Conservation (phyloP, 2,888 invertebrate genomes). For the Agrilus biguttatus region DNA sequence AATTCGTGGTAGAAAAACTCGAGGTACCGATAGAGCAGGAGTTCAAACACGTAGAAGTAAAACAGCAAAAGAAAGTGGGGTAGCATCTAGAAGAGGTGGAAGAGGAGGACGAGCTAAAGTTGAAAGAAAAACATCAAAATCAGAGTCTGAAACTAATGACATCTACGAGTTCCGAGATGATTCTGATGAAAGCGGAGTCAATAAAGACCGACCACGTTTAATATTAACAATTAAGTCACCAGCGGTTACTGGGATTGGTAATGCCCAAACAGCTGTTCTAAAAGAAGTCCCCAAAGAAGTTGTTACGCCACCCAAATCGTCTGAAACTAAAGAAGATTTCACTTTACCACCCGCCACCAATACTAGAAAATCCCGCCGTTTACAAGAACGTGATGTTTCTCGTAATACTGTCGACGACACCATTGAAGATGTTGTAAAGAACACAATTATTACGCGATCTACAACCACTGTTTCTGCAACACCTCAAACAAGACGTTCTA, state of each 20-base stretch:
- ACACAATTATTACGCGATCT: slow-evolving; percentile 34
- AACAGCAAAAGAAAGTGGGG: slow-evolving; percentile 15
- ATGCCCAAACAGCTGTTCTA: slow-evolving; percentile 25
- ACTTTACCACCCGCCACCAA: slow-evolving; percentile 44
- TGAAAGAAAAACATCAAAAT: slow-evolving; percentile 39
- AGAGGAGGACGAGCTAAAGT: slow-evolving; percentile 38
- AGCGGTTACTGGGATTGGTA: slow-evolving; percentile 26
- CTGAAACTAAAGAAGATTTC: slow-evolving; percentile 38
- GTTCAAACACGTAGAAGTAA: slow-evolving; percentile 43
- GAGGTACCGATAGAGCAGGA: slow-evolving; percentile 28
- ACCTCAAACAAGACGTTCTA: slow-evolving; percentile 38
- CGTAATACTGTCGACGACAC: slow-evolving; percentile 72
- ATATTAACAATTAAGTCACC: slow-evolving; percentile 73
- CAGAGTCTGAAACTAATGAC: slow-evolving; percentile 51
- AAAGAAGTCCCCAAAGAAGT: slow-evolving; percentile 30
- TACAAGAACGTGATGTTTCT: slow-evolving; percentile 63
- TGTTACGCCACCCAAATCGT: slow-evolving; percentile 3
- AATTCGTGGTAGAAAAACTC: slow-evolving; percentile 28
- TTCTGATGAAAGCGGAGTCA: slow-evolving; percentile 61
- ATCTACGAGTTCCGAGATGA: slow-evolving; percentile 87
- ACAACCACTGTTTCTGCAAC: slow-evolving; percentile 24
- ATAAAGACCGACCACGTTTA: slow-evolving; percentile 53
- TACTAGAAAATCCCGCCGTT: slow-evolving; percentile 65
- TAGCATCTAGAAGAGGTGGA: slow-evolving; percentile 26
- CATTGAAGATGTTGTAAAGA: slow-evolving; percentile 79